Evolutionary conservation across 2,113 vertebrate genomes (phyloP), one percentile per base, ranked within the genome.

Genomic region (Chloroceryle aenea): DNA sequence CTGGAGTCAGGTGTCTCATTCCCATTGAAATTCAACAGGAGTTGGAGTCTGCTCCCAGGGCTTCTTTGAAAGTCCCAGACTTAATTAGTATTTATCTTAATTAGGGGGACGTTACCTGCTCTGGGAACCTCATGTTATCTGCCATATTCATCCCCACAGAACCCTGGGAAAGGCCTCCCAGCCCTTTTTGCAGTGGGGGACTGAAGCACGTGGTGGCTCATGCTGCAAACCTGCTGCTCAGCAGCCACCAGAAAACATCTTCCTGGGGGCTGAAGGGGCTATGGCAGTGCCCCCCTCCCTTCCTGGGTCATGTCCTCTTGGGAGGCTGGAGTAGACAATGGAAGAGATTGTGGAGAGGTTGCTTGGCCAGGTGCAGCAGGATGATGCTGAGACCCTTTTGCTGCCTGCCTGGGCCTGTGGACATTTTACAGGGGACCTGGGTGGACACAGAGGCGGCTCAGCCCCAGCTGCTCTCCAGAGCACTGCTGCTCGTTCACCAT

Each of bases 11-110:
- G 96, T 95, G 85, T 90, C 93, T 95, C 5, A 0, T 86, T 90
- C 85, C 95, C 95, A 96, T 93, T 96, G 96, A 96, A 96, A 97
- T 96, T 95, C 93, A 93, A 86, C 90, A 88, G 72, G 90, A 96
- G 92, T 92, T 96, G 85, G 88, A 96, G 82, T 61, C 90, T 90
- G 88, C 90, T 96, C 95, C 83, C 82, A 86, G 96, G 94, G 95
- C 87, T 96, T 97, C 95, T 95, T 90, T 95, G 85, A 96, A 97
- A 95, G 88, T 94, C 95, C 93, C 96, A 96, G 96, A 90, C 85
- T 96, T 97, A 96, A 97, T 96, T 96, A 96, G 93, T 93, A 96
- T 96, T 96, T 96, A 95, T 97, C 95, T 93, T 96, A 94, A 95
- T 96, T 96, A 95, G 95, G 59, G 92, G 93, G 90, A 92, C 14